These are phyloP conservation scores for Lithobates pipiens DNA, from an alignment of 2,797 vertebrate genomes.

Conservation along the genomic window DNA sequence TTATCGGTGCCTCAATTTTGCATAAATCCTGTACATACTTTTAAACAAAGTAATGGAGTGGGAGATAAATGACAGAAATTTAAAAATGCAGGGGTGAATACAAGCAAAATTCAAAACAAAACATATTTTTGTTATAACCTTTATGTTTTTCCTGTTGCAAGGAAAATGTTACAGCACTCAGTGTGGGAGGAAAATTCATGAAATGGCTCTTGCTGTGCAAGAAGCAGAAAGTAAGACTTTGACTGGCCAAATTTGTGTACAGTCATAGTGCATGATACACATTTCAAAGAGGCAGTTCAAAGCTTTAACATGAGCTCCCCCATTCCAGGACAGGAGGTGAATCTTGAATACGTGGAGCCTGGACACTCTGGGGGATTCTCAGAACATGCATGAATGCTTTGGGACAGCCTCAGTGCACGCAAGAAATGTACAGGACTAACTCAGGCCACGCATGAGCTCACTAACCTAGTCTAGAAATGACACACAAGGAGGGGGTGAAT, in stretches of 20 bases:
- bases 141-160: conserved; percentile 14
- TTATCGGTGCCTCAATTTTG: not conserved
- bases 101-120: not conserved
- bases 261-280: not conserved
- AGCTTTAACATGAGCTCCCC: not conserved
- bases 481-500: not conserved
- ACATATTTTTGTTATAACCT: conserved; percentile 1
- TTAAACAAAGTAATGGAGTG: not conserved
- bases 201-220: not conserved
- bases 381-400: conserved; percentile 45
- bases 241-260: not conserved
- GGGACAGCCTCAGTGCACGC: conserved; percentile 40
- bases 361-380: conserved; percentile 37
- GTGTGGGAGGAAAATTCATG: not conserved
- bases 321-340: conserved; percentile 7
- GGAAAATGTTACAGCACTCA: conserved; percentile 16
- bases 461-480: not conserved
- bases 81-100: not conserved
- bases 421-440: conserved; percentile 34
- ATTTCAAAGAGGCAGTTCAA: conserved; percentile 1
- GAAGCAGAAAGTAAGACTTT: not conserved
- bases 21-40: not conserved
- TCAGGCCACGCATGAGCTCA: conserved; percentile 46
- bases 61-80: conserved; percentile 1
- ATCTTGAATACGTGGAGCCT: conserved; percentile 23